These are phyloP conservation scores for Andrena cerasifolii DNA, from an alignment of 1,140 invertebrate genomes.

Conservation along the genomic window DNA sequence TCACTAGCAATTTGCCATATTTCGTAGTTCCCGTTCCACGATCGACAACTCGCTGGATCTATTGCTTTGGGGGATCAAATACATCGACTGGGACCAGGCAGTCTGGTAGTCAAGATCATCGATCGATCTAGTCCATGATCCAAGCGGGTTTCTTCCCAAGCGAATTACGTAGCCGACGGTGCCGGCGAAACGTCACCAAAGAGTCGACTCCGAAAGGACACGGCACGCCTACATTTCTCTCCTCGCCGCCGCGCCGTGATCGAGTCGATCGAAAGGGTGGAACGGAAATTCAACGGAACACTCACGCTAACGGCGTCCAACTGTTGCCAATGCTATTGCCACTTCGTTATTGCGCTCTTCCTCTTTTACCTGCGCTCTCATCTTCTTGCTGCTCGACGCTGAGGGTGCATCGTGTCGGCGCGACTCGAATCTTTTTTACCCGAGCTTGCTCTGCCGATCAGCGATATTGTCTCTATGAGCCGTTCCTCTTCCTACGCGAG, in stretches of 20 bases:
- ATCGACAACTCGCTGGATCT: slow-evolving; percentile 74
- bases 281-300: slow-evolving; percentile 10
- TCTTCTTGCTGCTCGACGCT: background rate
- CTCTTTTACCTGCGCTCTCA: background rate
- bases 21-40: slow-evolving; percentile 68
- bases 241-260: slow-evolving; percentile 6
- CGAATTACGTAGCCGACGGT: background rate
- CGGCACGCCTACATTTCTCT: slow-evolving; percentile 34
- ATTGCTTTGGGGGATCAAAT: slow-evolving; percentile 76
- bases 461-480: too few species aligned
- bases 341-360: background rate
- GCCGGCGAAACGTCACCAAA: slow-evolving; percentile 42
- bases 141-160: slow-evolving; percentile 20
- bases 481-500: too few species aligned
- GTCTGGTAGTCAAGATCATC: slow-evolving; percentile 65
- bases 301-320: background rate
- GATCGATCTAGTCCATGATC: slow-evolving; percentile 60
- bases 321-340: background rate
- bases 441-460: too few species aligned
- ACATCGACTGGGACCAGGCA: slow-evolving; percentile 72
- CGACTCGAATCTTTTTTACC: too few species aligned
- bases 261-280: slow-evolving; percentile 6
- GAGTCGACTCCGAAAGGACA: slow-evolving; percentile 21
- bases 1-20: slow-evolving; percentile 68
- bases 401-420: too few species aligned